Base-by-base conservation (phyloP, 2,113 vertebrate genomes). In the Callopanchax toddi region DNA sequence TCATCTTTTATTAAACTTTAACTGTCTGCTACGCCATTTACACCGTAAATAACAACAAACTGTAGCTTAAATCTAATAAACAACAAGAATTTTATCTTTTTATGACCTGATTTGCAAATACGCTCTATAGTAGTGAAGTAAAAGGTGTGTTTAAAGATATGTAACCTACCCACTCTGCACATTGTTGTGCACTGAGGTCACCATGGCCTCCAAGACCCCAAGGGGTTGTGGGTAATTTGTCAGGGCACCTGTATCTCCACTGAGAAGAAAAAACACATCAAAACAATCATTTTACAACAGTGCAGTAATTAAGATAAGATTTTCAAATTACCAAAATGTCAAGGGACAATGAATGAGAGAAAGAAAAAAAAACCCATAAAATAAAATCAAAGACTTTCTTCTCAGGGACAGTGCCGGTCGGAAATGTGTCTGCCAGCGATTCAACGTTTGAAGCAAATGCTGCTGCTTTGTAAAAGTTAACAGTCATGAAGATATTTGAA, bases 101-200 rank as follows among this genome's bases (percentile, higher is more conserved):
- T n/a, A n/a, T n/a, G n/a, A n/a, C n/a, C n/a, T n/a, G n/a, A n/a
- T n/a, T n/a, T n/a, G n/a, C n/a, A n/a, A n/a, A n/a, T n/a, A n/a
- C n/a, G n/a, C n/a, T n/a, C n/a, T n/a, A n/a, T n/a, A n/a, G 29
- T 32, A 8, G 29, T 32, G 29, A 32, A 7, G 29, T 32, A 32
- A 32, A 7, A 32, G 10, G 29, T 32, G 29, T 32, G 29, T 1
- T 8, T 3, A 8, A 6, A 32, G 29, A 7, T 40, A 36, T 18
- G 37, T 29, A 46, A 79, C 89, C 42, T 83, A 92, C 91, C 90
- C 89, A 39, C 43, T 78, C 78, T 87, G 85, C 20, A 89, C 87
- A 26, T 77, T 84, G 63, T 78, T 84, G 75, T 92, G 90, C 71
- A 93, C 92, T 17, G 89, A 84, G 3, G 83, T 81, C 74, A 92